Conservation (phyloP, 2,888 invertebrate genomes). For the Chrysolina americana region DNA sequence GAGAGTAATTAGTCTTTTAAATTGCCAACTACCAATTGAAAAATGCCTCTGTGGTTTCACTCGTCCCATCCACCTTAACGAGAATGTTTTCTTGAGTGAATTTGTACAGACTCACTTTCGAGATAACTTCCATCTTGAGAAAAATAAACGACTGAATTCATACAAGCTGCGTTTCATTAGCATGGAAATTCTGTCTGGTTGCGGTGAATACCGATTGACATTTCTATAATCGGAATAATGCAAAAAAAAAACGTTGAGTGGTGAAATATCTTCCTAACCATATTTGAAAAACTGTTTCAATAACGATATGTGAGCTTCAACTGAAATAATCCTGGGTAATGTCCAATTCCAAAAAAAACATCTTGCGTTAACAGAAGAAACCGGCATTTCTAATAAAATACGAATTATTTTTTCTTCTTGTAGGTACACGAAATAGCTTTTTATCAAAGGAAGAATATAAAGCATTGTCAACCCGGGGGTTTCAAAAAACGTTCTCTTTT, state of each 20-base stretch:
- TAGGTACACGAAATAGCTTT: too few species aligned
- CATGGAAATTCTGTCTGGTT: not conserved
- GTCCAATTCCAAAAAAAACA: too few species aligned
- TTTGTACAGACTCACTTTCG: not conserved
- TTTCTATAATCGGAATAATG: not conserved
- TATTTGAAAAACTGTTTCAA: not conserved
- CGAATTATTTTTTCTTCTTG: too few species aligned
- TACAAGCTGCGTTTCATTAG: not conserved
- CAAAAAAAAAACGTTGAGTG: not conserved
- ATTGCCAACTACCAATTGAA: not conserved
- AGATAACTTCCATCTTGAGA: not conserved
- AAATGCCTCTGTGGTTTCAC: not conserved
- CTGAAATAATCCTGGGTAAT: too few species aligned
- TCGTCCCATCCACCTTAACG: not conserved
- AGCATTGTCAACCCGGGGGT: too few species aligned
- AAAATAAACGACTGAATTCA: not conserved
- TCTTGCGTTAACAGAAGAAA: too few species aligned
- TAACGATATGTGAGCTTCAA: too few species aligned
- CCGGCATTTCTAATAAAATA: too few species aligned
- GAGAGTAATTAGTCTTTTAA: conserved; percentile 3
- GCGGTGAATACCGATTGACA: not conserved
- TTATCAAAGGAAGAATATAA: too few species aligned
- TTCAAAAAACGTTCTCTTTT: too few species aligned
- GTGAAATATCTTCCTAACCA: not conserved
- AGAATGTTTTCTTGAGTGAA: conserved; percentile 3